phyloP scores from a whole-genome alignment of 2,113 vertebrate genomes.

The Atrichornis clamosus region DNA sequence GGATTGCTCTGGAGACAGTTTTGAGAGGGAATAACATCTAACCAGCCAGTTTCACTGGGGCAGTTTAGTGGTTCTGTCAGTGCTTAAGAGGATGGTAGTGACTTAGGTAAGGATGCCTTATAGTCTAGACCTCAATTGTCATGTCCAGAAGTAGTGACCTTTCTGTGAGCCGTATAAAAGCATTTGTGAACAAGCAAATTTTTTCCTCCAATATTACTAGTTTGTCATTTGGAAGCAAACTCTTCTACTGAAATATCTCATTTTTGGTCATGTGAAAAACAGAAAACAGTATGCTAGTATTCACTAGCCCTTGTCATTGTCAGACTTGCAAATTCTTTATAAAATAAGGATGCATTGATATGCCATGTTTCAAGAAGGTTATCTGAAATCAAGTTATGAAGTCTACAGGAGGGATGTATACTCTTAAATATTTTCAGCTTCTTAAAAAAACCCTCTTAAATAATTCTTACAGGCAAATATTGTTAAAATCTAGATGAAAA shows the following conservation, averaged over 20 bases:
- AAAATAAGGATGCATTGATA: neutral
- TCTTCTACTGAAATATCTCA: neutral
- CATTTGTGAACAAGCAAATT: neutral
- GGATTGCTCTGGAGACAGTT: neutral
- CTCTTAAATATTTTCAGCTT: neutral
- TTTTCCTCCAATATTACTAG: neutral
- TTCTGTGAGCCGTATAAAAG: neutral
- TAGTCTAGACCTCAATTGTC: too few relatives aligned
- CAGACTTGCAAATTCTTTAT: neutral
- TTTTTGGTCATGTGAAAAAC: neutral
- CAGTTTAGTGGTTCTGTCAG: neutral
- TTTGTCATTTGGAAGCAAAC: neutral
- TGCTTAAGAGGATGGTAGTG: neutral
- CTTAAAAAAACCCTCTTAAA: neutral
- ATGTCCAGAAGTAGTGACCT: neutral
- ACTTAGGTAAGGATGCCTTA: neutral
- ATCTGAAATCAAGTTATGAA: neutral
- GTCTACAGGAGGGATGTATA: neutral
- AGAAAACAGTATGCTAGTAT: neutral
- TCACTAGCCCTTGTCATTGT: neutral
- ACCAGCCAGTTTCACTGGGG: neutral
- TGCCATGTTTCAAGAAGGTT: neutral
- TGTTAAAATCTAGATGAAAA: neutral
- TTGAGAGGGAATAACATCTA: neutral
- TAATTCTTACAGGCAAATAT: neutral